These are phyloP conservation scores for Thaumetopoea pityocampa DNA, from an alignment of 1,140 invertebrate species.

Conservation along the genomic window DNA sequence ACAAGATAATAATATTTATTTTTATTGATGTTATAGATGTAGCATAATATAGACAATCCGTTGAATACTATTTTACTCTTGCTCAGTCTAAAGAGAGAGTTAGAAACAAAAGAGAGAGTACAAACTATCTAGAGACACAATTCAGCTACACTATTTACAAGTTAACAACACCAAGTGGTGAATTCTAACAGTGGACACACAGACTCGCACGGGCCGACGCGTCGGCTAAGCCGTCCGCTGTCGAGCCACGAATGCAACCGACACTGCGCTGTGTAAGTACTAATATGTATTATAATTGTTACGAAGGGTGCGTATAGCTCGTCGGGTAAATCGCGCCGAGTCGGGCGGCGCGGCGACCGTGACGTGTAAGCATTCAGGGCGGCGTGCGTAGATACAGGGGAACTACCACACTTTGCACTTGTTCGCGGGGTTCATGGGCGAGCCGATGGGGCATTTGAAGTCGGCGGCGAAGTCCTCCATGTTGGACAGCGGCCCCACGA, in stretches of 20 bases:
- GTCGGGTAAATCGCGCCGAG: conserved; percentile 1
- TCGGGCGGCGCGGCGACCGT: not conserved
- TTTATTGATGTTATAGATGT: conserved; percentile 11
- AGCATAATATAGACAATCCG: too few relatives aligned
- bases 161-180: conserved; percentile 30
- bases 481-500: conserved; percentile 93
- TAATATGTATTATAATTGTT: not conserved
- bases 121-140: conserved; percentile 23
- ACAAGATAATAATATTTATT: conserved; percentile 9
- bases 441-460: conserved; percentile 89
- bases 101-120: too few relatives aligned
- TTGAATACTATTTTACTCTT: conserved; percentile 19
- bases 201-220: conserved; percentile 12
- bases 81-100: conserved; percentile 36
- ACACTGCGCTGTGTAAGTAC: conserved; percentile 5
- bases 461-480: conserved; percentile 90
- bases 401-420: conserved; percentile 91
- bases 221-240: conserved; percentile 1
- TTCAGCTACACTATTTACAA: conserved; percentile 34
- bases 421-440: conserved; percentile 90
- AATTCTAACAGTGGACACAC: conserved; percentile 25
- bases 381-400: not conserved
- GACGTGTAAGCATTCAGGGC: conserved; percentile 2
- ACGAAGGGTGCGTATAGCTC: conserved; percentile 6
- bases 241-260: conserved; percentile 2